These are phyloP conservation scores for Cervus canadensis DNA, from an alignment of 2,113 vertebrate species.

Conservation along the genomic window DNA sequence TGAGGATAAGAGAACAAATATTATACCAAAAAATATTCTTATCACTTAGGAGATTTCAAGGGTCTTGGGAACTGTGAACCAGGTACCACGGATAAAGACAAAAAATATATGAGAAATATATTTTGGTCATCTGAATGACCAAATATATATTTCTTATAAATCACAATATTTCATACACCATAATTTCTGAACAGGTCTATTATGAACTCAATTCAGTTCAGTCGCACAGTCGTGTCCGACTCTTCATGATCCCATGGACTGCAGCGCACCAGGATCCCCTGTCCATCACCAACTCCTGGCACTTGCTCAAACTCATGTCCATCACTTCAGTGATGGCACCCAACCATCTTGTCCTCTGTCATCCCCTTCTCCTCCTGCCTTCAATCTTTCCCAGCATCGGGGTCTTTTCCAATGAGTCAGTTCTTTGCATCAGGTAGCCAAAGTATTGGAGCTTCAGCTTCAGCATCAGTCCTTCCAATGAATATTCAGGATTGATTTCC, in stretches of 20 bases:
- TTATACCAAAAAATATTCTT: background rate
- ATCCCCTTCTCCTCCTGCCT: background rate
- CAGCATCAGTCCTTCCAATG: background rate
- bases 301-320: background rate
- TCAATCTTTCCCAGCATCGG: background rate
- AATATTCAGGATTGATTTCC: background rate
- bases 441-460: background rate
- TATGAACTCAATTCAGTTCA: background rate
- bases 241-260: rapidly evolving
- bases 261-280: background rate
- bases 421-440: background rate
- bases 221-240: rapidly evolving
- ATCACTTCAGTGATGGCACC: background rate
- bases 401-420: background rate
- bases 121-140: background rate
- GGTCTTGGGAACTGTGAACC: background rate
- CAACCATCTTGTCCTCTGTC: background rate
- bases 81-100: background rate
- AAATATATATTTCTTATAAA: background rate
- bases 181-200: background rate
- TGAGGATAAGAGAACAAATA: background rate
- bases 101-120: background rate
- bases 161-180: background rate
- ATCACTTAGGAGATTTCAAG: background rate
- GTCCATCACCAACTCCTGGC: background rate